Conservation (phyloP, 1,140 invertebrate species). For the Penaeus indicus region DNA sequence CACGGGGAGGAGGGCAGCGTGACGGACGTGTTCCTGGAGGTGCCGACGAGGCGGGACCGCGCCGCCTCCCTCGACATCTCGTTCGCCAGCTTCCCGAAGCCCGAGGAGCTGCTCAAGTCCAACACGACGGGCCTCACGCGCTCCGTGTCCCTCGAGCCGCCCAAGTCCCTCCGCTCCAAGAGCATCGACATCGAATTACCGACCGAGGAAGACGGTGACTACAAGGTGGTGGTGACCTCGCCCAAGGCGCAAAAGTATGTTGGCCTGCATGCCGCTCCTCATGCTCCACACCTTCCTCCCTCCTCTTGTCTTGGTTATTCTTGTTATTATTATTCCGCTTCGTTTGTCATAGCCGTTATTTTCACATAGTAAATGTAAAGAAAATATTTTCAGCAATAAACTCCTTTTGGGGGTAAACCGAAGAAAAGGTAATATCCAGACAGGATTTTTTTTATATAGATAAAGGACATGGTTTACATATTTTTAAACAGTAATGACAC, state of each 20-base stretch:
- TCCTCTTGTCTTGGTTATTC: conserved; percentile 4
- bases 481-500: no score
- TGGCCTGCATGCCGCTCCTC: no score
- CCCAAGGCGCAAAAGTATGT: conserved; percentile 66
- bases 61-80: conserved; percentile 88
- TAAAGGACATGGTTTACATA: no score
- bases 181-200: conserved; percentile 92
- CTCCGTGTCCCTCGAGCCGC: conserved; percentile 58
- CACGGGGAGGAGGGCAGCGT: not conserved
- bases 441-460: no score
- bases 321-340: not conserved
- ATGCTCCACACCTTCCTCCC: not conserved
- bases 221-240: conserved; percentile 77
- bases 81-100: conserved; percentile 70
- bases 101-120: conserved; percentile 37
- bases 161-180: conserved; percentile 77
- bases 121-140: conserved; percentile 53
- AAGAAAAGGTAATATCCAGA: no score
- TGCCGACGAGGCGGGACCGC: conserved; percentile 80
- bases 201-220: conserved; percentile 85
- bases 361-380: no score
- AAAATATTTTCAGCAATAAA: no score
- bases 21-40: conserved; percentile 61
- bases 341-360: no score
- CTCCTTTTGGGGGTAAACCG: no score